These are phyloP conservation scores for Tipula lateralis DNA, from an alignment of 2,888 invertebrate genomes.

Conservation along the genomic window DNA sequence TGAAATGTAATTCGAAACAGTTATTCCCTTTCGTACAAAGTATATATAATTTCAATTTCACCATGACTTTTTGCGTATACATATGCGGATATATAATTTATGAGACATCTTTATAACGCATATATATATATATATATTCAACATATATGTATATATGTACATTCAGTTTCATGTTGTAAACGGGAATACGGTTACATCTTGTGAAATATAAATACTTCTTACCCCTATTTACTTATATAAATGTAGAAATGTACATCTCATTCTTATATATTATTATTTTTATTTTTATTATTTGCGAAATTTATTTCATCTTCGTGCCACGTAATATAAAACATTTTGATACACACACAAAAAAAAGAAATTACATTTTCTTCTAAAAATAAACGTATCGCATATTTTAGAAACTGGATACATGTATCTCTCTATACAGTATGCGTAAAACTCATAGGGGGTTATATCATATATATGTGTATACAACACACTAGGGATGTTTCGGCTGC, in stretches of 20 bases:
- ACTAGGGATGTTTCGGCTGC: neutral
- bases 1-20: neutral
- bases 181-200: neutral
- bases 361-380: slow-evolving; percentile 19
- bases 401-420: neutral
- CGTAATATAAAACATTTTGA: neutral
- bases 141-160: neutral
- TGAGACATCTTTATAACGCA: neutral
- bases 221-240: neutral
- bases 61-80: neutral
- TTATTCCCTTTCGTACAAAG: neutral
- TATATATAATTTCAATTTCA: neutral
- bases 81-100: neutral
- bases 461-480: neutral
- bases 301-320: neutral
- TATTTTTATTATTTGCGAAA: slow-evolving; percentile 20
- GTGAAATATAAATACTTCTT: neutral
- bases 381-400: slow-evolving; percentile 7
- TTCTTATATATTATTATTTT: too few species aligned
- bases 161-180: neutral
- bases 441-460: neutral
- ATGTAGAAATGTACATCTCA: neutral
- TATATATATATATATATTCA: neutral
- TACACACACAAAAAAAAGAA: neutral
- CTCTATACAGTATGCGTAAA: neutral